Base-by-base conservation (phyloP, 2,797 vertebrate species). In the Alectoris magna region DNA sequence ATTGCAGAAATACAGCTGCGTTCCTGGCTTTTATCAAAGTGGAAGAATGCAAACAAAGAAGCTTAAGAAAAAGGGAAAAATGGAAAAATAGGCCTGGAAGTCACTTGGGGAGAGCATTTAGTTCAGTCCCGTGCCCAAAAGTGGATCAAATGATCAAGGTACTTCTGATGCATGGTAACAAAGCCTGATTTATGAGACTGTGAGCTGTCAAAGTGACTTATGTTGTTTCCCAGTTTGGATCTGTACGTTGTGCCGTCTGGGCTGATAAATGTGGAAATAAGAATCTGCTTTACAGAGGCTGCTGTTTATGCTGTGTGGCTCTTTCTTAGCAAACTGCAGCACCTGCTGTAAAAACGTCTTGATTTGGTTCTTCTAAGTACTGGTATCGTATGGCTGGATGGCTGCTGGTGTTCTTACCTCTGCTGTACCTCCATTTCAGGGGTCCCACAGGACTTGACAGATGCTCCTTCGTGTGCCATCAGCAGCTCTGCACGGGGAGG, bases 181-280 rank as follows among this genome's bases (percentile, higher is more conserved):
- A 31, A 39, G 29, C 27, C 23, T 22, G 14, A 22, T 21, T 43
- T 49, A 2, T 21, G 36, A 36, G 38, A 43, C 43, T 21, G 14
- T 3, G 64, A 49, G 31, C 19, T 60, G 41, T 43, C 22, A 70
- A 46, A 17, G 34, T 36, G 13, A 49, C 24, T 67, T 24, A 8
- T 0, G 2, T 36, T 41, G 14, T 71, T 72, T 76, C 48, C 75
- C 36, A 53, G 12, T 23, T 48, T 55, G 63, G 39, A 38, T 41
- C 26, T 12, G 24, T 19, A 29, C 2, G 0, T 24, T 83, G 39
- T 1, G 3, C 16, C 3, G 12, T 10, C 53, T 49, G 10, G 60
- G 64, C 27, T 85, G 19, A 10, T 27, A n/a, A 39, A 4, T 5
- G 36, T n/a, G 55, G 41, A 62, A 43, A 21, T 0, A 1, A 34